A percentile compares a stretch with the other conserved stretches of the same genome.
Evolutionary conservation across 30 jellyfish, hydroid and myxozoan genomes (phyloP).

Genomic region (Rhopilema esculentum): DNA sequence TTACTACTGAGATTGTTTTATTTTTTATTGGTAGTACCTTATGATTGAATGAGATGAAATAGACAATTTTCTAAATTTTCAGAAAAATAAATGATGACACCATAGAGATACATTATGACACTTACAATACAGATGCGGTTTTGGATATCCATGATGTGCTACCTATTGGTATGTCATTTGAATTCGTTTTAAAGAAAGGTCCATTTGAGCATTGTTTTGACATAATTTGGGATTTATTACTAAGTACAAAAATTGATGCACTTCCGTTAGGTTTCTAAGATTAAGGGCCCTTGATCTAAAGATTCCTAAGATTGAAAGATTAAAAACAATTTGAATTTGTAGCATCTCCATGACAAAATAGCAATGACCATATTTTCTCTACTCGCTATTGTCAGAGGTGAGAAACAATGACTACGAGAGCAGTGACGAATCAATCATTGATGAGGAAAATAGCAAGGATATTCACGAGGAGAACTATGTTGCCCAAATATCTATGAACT

Average conservation of each 20-base stretch:
- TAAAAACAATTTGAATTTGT: too few species aligned
- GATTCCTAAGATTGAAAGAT: too few species aligned
- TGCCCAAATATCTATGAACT: conserved; percentile 51
- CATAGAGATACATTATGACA: conserved; percentile 76
- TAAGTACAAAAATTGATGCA: too few species aligned
- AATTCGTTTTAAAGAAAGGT: background rate
- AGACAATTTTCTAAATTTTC: background rate
- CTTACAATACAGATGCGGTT: conserved; percentile 59
- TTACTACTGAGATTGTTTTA: background rate
- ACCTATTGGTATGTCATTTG: conserved; percentile 68
- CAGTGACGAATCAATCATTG: conserved; percentile 31
- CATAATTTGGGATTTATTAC: too few species aligned
- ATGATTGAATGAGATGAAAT: background rate
- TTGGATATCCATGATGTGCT: conserved; percentile 71
- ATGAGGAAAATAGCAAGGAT: conserved; percentile 51
- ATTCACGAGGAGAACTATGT: conserved; percentile 50
- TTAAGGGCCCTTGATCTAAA: too few species aligned
- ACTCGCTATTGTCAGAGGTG: conserved; percentile 6
- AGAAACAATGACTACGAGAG: conserved; percentile 34
- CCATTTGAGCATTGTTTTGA: too few species aligned
- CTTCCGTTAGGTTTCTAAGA: too few species aligned
- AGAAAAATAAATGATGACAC: conserved; percentile 74
- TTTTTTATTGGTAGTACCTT: too few species aligned
- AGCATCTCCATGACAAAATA: too few species aligned
- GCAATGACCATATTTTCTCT: too few species aligned